Base-by-base conservation (phyloP, 2,888 invertebrate genomes). In the Patella depressa region DNA sequence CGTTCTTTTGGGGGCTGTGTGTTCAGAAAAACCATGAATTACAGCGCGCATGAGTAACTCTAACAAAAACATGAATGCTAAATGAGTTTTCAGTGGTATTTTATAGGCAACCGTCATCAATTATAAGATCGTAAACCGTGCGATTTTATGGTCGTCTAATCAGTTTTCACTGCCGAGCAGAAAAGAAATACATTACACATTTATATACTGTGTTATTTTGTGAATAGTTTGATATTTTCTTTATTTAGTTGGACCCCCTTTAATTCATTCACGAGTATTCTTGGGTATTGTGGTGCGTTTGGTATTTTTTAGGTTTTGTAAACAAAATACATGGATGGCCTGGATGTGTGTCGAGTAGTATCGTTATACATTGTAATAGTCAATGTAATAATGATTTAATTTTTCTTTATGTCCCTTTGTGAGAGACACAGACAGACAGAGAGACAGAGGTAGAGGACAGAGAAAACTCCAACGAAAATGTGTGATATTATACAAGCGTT, bases 1-100 rank as follows among this genome's bases (percentile, higher is more conserved):
- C 65, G 14, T 65, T 65, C 24, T 65, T 65, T 65, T 45, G 7
- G 45, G 65, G 19, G 19, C 24, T 65, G 65, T 19, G 65, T 65
- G 65, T 65, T 65, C 19, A 65, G 12, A 65, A 65, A 45, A 65
- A 65, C 19, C 65, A 65, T 65, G 65, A 65, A 65, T 65, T 19
- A 24, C 65, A 12, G 11, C 65, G 11, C 19, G 65, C 65, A 65
- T 65, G 65, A 65, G 65, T 65, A 65, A 15, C 24, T 24, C 24
- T 65, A 24, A 65, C 65, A 65, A 65, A 65, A 65, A 65, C 65
- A 65, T 65, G 11, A 24, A 65, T 24, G 19, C 19, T 65, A 24
- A 65, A 65, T 19, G 19, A 65, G 65, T 65, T 65, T 65, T 65
- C 24, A 24, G 65, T 65, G 65, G 65, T 65, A 65, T 65, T 65